phyloP scores from a whole-genome alignment of 2,113 vertebrate genomes.

The Bujurquina vittata region DNA sequence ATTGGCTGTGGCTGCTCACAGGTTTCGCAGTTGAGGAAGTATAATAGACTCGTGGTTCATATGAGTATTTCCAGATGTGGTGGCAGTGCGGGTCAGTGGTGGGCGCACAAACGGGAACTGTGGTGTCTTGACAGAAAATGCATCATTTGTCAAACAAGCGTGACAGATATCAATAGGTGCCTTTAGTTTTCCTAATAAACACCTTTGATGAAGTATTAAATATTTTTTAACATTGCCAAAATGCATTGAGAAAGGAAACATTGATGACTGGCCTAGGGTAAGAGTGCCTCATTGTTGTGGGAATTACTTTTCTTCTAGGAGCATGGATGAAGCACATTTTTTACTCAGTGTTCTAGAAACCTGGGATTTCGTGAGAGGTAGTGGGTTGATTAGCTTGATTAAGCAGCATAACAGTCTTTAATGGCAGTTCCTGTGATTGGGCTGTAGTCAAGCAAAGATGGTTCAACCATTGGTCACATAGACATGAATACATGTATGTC shows the following conservation, averaged over 20 bases:
- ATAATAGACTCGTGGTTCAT: slow-evolving; percentile 60
- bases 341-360: background rate
- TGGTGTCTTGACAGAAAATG: slow-evolving; percentile 51
- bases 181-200: slow-evolving; percentile 36
- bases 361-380: background rate
- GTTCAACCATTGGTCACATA: too few relatives aligned
- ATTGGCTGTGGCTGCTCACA: slow-evolving; percentile 43
- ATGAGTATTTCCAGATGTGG: slow-evolving; percentile 79
- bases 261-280: background rate
- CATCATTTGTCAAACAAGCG: slow-evolving; percentile 38
- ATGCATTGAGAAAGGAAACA: background rate
- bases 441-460: background rate
- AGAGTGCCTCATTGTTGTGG: background rate
- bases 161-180: slow-evolving; percentile 25
- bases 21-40: slow-evolving; percentile 64
- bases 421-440: background rate
- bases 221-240: slow-evolving; percentile 11
- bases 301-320: background rate
- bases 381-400: background rate
- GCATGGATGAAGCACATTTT: background rate
- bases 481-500: background rate
- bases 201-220: slow-evolving; percentile 22
- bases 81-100: slow-evolving; percentile 24
- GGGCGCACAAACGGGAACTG: slow-evolving; percentile 46
- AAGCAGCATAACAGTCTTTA: background rate